A percentile compares a stretch with the other conserved stretches of the same genome.
Evolutionary conservation across 2,797 vertebrate species (phyloP).

Genomic region (Enteromius trimaculatus): DNA sequence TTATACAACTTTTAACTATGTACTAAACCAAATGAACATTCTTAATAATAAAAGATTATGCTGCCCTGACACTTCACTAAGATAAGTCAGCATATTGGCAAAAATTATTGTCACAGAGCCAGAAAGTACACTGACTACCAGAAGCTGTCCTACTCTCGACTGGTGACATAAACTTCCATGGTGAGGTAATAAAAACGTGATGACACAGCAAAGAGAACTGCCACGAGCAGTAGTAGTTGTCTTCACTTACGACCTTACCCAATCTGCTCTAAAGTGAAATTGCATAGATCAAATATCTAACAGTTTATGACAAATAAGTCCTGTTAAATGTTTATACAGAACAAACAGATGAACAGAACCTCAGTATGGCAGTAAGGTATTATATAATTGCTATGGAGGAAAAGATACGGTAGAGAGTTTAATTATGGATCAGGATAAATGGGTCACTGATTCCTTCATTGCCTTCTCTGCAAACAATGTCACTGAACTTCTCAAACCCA

Average conservation of each 20-base stretch:
- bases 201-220: background rate
- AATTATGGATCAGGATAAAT: constrained; percentile 48
- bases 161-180: constrained; percentile 4
- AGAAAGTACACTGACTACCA: background rate
- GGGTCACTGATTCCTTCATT: background rate
- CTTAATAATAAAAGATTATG: constrained; percentile 5
- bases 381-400: constrained; percentile 33
- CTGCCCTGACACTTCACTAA: background rate
- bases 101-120: background rate
- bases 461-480: background rate
- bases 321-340: constrained; percentile 30
- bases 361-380: constrained; percentile 22
- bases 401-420: constrained; percentile 28
- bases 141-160: background rate
- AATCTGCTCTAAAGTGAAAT: constrained; percentile 7
- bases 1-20: background rate
- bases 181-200: constrained; percentile 47
- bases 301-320: background rate
- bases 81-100: background rate
- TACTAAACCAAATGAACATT: background rate
- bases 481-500: constrained; percentile 10
- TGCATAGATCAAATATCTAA: background rate
- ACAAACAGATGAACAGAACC: constrained; percentile 12
- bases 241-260: constrained; percentile 20
- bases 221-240: background rate